A percentile compares a stretch with the other conserved stretches of the same genome.
Conservation (phyloP, 2,797 vertebrate species). For the Monodelphis domestica region DNA sequence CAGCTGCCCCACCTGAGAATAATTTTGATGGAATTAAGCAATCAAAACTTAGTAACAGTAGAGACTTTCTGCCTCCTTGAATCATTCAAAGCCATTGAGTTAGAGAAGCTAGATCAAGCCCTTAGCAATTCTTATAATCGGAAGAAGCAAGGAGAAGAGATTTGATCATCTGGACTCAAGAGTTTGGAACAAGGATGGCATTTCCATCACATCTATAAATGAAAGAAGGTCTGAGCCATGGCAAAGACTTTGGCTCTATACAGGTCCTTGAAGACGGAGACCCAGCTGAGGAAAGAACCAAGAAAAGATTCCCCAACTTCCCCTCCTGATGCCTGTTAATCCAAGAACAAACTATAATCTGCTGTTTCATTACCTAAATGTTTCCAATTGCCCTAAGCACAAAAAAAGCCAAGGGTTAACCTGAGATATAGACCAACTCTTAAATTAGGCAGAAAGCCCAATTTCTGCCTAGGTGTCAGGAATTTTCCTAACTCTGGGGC, state of each 20-base stretch:
- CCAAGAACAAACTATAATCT: background rate
- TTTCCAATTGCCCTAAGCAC: background rate
- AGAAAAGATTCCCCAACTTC: background rate
- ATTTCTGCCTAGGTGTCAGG: background rate
- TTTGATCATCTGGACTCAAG: background rate
- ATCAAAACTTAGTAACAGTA: background rate
- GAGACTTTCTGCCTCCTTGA: background rate
- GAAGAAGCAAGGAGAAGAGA: too few species aligned
- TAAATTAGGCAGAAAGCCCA: background rate
- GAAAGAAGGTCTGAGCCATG: background rate
- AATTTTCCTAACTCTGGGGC: background rate
- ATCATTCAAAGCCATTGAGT: background rate
- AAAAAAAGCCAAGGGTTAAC: background rate
- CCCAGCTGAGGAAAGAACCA: background rate
- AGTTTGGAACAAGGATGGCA: background rate
- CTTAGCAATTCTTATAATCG: too few species aligned
- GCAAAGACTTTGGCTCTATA: background rate
- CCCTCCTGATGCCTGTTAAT: background rate
- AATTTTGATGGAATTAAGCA: background rate
- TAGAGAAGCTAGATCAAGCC: background rate
- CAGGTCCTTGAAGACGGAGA: background rate
- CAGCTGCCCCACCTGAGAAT: too few species aligned
- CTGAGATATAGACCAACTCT: background rate
- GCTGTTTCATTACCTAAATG: background rate
- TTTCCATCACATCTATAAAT: background rate